A percentile compares a stretch with the other conserved stretches of the same genome.
Evolutionary conservation across 2,888 invertebrate genomes (phyloP).

Genomic region (Epirrita christyi): DNA sequence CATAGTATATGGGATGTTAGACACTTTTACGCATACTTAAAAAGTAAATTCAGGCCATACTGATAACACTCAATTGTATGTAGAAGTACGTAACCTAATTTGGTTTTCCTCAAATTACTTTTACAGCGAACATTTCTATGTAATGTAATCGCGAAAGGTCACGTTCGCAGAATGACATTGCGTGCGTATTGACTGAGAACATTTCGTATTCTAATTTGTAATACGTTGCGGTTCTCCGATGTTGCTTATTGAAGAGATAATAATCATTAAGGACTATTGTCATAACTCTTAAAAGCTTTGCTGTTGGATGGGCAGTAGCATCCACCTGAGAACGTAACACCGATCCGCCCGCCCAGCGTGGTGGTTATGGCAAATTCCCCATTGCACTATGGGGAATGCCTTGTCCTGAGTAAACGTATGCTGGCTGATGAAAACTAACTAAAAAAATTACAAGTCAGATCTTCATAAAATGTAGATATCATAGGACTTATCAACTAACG

Average conservation of each 20-base stretch:
- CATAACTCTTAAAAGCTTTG: too few relatives aligned
- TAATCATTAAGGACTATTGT: not conserved
- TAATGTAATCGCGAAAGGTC: constrained; percentile 19
- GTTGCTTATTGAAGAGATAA: not conserved
- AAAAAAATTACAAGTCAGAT: too few relatives aligned
- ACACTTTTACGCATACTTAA: too few relatives aligned
- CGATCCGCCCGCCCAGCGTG: too few relatives aligned
- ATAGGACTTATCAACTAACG: too few relatives aligned
- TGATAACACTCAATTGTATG: constrained; percentile 10
- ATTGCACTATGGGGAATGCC: not conserved
- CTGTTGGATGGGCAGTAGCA: too few relatives aligned
- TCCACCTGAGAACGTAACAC: too few relatives aligned
- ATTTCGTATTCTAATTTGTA: constrained; percentile 4
- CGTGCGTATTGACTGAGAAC: constrained; percentile 12
- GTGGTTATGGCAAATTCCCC: too few relatives aligned
- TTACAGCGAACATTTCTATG: constrained; percentile 16
- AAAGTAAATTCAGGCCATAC: not conserved
- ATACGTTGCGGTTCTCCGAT: not conserved
- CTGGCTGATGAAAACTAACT: too few relatives aligned
- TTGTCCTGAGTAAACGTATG: too few relatives aligned
- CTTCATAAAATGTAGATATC: too few relatives aligned
- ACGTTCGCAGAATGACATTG: constrained; percentile 18
- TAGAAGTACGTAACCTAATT: constrained; percentile 25
- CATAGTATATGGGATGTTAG: too few relatives aligned
- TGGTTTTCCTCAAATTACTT: constrained; percentile 23